Evolutionary conservation across 1,140 invertebrate species (phyloP), one percentile per base, ranked within the genome.

Genomic region (Drosophila triauraria): DNA sequence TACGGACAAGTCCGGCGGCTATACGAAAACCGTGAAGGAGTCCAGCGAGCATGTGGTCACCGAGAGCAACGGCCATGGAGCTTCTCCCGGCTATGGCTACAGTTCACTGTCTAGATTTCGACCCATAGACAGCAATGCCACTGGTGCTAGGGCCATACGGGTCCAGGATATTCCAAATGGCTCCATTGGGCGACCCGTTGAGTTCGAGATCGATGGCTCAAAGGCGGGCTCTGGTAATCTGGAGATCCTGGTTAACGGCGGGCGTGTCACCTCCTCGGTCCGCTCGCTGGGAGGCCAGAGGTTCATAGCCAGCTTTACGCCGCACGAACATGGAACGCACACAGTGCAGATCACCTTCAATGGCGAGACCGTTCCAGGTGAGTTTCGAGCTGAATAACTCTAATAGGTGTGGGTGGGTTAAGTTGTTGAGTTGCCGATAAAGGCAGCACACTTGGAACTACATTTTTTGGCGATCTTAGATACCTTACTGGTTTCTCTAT

Each of bases 141-240:
- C 92, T 78, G 95, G 95, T 94, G 96, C 97, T 53, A 95, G 95
- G 88, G 95, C 96, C 76, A 97, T 99, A 79, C 94, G 96, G 92
- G 97, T 99, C 51, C 96, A 96, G 81, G 95, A 96, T 65, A 97
- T 97, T 80, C 96, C 97, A 51, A 96, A 98, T 93, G 97, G 97
- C 65, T 94, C 96, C 17, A 95, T 98, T 25, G 97, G 97, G 72
- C 95, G 97, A 92, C 97, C 97, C 47, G 97, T 99, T 12, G 97
- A 98, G 93, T 99, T 99, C 94, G 97, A 99, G 94, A 99, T 99
- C 93, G 98, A 99, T 93, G 98, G 98, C 38, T 97, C 97, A 48
- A 95, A 95, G 72, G 98, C 99, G 32, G 99, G 99, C 43, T 98
- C 98, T 25, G 99, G 99, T 48, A 98, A 99, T 93, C 94, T 99